Percentiles rank a stretch among this genome's conserved stretches.
Evolutionary conservation across 2,797 vertebrate genomes (phyloP).

Genomic region (Phyllotis vaccarum): DNA sequence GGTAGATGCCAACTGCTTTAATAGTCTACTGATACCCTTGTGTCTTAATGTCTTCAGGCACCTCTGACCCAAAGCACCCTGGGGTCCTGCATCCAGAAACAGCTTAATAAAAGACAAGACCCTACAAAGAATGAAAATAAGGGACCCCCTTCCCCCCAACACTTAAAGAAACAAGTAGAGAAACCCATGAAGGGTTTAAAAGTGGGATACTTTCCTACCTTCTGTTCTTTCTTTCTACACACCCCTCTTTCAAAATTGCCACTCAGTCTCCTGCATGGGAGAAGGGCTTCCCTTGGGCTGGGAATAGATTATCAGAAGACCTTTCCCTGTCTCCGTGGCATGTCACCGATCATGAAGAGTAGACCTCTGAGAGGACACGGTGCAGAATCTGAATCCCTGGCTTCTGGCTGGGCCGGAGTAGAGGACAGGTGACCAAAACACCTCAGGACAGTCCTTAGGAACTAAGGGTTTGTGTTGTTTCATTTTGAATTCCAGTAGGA

Average conservation of each 20-base stretch:
- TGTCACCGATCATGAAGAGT: not conserved
- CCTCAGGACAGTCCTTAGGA: no score
- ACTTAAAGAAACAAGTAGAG: not conserved
- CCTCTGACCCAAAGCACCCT: not conserved
- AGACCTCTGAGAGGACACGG: not conserved
- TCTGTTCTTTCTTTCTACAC: not conserved
- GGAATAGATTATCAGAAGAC: not conserved
- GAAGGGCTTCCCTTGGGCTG: not conserved
- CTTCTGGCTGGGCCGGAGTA: accelerated
- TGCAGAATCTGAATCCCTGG: no score
- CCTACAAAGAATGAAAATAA: not conserved
- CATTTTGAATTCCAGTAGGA: not conserved
- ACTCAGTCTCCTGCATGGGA: accelerated
- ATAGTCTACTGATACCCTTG: accelerated
- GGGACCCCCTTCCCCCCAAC: not conserved
- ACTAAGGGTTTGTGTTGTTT: not conserved
- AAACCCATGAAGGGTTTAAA: accelerated
- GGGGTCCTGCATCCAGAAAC: not conserved
- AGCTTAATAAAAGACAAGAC: not conserved
- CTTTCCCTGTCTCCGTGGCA: not conserved
- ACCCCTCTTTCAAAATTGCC: not conserved
- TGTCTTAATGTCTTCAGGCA: accelerated
- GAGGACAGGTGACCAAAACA: not conserved
- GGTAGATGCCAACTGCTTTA: not conserved
- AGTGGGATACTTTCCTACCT: no score